phyloP scores from a whole-genome alignment of 2,888 invertebrate genomes.

The Cantharis rustica region DNA sequence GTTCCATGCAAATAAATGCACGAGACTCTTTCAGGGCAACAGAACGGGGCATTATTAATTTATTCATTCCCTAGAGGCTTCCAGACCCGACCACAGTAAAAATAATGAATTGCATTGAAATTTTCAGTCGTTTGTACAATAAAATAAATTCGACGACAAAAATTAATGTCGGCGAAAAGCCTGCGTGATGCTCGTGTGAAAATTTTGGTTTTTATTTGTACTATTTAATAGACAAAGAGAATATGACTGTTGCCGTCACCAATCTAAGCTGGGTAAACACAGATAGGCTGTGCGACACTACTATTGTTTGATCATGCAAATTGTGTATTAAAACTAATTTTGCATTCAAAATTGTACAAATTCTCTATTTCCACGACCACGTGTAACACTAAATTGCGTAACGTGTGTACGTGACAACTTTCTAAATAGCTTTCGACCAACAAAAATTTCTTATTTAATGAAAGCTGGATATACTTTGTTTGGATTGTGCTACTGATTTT shows the following conservation, averaged over 20 bases:
- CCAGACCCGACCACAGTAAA: slow-evolving; percentile 44
- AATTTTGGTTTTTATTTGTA: slow-evolving; percentile 46
- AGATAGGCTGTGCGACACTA: slow-evolving; percentile 53
- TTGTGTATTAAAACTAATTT: slow-evolving; percentile 57
- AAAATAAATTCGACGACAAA: slow-evolving; percentile 36
- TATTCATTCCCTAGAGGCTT: slow-evolving; percentile 46
- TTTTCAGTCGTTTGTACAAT: slow-evolving; percentile 41
- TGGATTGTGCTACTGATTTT: not conserved
- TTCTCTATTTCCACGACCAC: slow-evolving; percentile 39
- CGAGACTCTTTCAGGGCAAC: slow-evolving; percentile 41
- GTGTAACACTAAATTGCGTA: slow-evolving; percentile 31
- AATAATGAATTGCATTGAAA: slow-evolving; percentile 42
- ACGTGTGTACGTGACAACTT: slow-evolving; percentile 21
- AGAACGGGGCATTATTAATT: slow-evolving; percentile 50
- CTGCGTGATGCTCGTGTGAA: not conserved
- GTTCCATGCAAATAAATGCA: slow-evolving; percentile 48
- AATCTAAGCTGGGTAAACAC: slow-evolving; percentile 56
- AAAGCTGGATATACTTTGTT: slow-evolving; percentile 6
- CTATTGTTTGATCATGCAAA: slow-evolving; percentile 56
- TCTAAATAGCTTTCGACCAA: slow-evolving; percentile 12
- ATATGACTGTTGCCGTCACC: slow-evolving; percentile 35
- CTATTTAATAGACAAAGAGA: slow-evolving; percentile 45
- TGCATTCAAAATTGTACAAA: slow-evolving; percentile 51
- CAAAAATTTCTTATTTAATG: slow-evolving; percentile 17
- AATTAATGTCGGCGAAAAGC: slow-evolving; percentile 27